These are phyloP conservation scores for Paradisaea rubra DNA, from an alignment of 2,113 vertebrate species.

Conservation along the genomic window DNA sequence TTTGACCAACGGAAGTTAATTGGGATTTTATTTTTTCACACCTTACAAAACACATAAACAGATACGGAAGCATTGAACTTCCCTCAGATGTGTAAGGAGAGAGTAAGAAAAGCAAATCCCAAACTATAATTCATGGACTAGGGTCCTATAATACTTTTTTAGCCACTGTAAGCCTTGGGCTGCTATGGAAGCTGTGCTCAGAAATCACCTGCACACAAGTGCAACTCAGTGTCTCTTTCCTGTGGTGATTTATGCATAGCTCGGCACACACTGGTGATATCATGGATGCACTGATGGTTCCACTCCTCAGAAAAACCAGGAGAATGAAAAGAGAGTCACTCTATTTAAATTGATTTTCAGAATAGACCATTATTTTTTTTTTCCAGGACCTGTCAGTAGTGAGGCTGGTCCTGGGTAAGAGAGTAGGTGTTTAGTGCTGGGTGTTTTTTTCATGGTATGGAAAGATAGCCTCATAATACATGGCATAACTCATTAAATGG, in stretches of 20 bases:
- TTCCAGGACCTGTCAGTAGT: background rate
- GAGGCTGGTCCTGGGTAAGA: background rate
- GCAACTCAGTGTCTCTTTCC: accelerated
- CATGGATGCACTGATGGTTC: background rate
- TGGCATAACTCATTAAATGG: background rate
- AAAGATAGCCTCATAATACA: background rate
- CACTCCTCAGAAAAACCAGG: background rate
- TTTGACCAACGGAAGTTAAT: background rate
- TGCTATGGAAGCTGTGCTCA: background rate
- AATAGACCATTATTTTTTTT: background rate
- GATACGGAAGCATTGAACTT: background rate
- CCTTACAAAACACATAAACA: background rate
- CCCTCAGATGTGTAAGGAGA: background rate
- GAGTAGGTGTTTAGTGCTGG: background rate
- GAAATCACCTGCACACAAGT: background rate
- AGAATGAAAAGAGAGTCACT: background rate
- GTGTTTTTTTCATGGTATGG: background rate
- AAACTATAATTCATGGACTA: background rate
- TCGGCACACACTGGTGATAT: background rate
- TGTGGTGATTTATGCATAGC: background rate
- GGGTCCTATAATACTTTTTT: background rate
- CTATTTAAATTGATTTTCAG: background rate
- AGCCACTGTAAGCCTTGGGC: background rate
- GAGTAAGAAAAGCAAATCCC: background rate
- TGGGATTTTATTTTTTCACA: background rate